Percentiles rank a stretch among this genome's conserved stretches.
These are phyloP conservation scores for Oryzaephilus surinamensis DNA, from an alignment of 1,140 invertebrate species.

Conservation along the genomic window DNA sequence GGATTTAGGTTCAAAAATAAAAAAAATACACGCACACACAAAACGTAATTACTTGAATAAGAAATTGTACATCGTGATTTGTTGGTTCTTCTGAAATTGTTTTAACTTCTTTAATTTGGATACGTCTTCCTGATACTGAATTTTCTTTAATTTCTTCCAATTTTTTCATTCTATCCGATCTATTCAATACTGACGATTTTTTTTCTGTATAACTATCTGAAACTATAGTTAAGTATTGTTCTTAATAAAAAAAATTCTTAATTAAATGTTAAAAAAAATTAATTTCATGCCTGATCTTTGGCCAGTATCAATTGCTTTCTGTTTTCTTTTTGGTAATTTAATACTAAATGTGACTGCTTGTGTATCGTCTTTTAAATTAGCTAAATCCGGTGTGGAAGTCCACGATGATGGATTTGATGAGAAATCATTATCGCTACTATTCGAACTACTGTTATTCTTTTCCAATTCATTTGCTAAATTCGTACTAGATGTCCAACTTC, in stretches of 20 bases:
- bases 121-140: conserved; percentile 17
- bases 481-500: conserved; percentile 47
- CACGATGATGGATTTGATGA: conserved; percentile 46
- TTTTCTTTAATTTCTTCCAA: conserved; percentile 25
- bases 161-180: conserved; percentile 30
- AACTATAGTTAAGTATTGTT: conserved; percentile 12
- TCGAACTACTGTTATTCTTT: conserved; percentile 14
- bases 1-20: too few species aligned
- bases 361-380: conserved; percentile 41
- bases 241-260: background rate
- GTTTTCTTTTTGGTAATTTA: conserved; percentile 49
- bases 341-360: conserved; percentile 45
- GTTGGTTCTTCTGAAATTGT: conserved; percentile 30
- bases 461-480: conserved; percentile 36
- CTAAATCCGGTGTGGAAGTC: conserved; percentile 63
- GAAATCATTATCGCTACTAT: conserved; percentile 12
- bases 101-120: conserved; percentile 34
- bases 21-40: conserved; percentile 6
- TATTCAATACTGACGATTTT: conserved; percentile 25
- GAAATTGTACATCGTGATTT: conserved; percentile 45
- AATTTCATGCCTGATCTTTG: conserved; percentile 20
- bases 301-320: conserved; percentile 27
- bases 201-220: conserved; percentile 16
- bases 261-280: conserved; percentile 2
- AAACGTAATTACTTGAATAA: conserved; percentile 39